Percentiles rank a stretch among this genome's conserved stretches.
Evolutionary conservation across 2,797 vertebrate genomes (phyloP).

Genomic region (Buphagus erythrorhynchus): DNA sequence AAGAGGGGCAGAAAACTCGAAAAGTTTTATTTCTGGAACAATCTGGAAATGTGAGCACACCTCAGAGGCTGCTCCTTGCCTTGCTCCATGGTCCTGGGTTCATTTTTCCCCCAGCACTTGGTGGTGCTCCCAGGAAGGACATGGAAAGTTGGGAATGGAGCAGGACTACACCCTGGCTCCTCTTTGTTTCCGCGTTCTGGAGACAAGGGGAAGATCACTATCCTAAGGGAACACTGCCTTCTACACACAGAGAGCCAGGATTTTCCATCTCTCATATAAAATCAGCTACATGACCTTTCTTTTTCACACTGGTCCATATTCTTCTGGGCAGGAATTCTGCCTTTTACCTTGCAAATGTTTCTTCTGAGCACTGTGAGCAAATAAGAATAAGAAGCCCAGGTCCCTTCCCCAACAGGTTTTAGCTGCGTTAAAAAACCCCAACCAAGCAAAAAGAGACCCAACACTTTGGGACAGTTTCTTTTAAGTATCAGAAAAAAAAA

Average conservation of each 20-base stretch:
- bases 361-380: neutral
- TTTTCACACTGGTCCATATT: neutral
- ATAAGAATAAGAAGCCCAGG: neutral
- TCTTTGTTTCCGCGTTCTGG: neutral
- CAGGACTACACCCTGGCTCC: no score
- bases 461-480: neutral
- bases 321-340: neutral
- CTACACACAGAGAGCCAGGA: neutral
- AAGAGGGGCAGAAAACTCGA: neutral
- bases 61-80: neutral
- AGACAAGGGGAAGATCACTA: neutral
- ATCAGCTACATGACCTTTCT: neutral
- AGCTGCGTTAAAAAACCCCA: neutral
- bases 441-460: neutral
- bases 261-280: neutral
- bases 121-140: neutral
- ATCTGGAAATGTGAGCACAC: neutral
- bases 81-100: neutral
- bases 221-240: neutral
- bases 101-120: neutral
- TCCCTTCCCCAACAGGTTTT: neutral
- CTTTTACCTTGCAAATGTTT: neutral
- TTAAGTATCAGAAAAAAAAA: neutral
- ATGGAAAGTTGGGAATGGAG: rapidly evolving
- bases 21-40: neutral